Evolutionary conservation across 2,113 vertebrate genomes (phyloP).

Genomic region (Antechinus flavipes): DNA sequence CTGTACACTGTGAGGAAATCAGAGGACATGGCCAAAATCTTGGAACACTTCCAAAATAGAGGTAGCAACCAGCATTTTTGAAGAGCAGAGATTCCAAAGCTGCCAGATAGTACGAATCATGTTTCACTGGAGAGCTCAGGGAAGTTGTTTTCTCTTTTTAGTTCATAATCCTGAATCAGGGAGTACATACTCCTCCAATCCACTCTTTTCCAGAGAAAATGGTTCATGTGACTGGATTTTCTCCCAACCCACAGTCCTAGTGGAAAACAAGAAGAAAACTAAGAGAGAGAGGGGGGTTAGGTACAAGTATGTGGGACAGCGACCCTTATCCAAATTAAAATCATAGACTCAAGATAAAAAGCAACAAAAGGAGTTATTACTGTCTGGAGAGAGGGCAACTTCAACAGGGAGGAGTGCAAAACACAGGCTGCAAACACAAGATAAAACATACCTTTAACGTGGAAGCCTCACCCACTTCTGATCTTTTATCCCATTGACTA

Average conservation of each 20-base stretch:
- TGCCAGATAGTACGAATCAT: not conserved
- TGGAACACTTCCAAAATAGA: too few species aligned
- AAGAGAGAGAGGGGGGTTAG: not conserved
- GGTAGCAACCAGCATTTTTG: not conserved
- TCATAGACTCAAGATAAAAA: too few species aligned
- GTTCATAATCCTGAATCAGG: not conserved
- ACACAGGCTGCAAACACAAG: too few species aligned
- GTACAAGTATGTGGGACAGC: not conserved
- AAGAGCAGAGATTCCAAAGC: not conserved
- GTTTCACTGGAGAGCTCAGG: not conserved
- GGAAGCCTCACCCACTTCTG: too few species aligned
- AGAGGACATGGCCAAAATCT: too few species aligned
- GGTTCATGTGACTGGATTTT: not conserved
- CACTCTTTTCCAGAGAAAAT: not conserved
- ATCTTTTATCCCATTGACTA: too few species aligned
- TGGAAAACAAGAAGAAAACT: not conserved
- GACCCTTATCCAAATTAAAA: too few species aligned
- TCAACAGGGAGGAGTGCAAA: too few species aligned
- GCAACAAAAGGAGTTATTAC: too few species aligned
- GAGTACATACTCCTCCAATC: not conserved
- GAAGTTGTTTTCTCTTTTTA: not conserved
- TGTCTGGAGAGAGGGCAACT: too few species aligned
- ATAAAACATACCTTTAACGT: too few species aligned
- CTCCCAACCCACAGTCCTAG: not conserved
- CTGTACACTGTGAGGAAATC: too few species aligned